Evolutionary conservation across 2,797 vertebrate species (phyloP).

Genomic region (Siniperca obscura): DNA sequence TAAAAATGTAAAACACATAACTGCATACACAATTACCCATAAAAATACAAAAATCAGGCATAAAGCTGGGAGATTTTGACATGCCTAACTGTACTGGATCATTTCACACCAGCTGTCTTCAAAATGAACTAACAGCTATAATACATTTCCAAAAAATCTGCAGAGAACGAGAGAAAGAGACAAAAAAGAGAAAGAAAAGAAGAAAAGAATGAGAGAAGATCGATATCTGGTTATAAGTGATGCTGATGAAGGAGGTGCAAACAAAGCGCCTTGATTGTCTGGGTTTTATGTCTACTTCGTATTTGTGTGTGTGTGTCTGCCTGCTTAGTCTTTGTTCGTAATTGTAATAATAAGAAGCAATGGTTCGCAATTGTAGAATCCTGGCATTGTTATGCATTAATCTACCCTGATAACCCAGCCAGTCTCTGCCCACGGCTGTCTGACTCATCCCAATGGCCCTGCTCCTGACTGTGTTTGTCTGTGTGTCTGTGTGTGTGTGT

Average conservation of each 20-base stretch:
- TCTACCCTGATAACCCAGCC: slow-evolving; percentile 75
- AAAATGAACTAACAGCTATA: slow-evolving; percentile 33
- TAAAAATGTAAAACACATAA: slow-evolving; percentile 42
- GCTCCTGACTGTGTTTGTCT: slow-evolving; percentile 50
- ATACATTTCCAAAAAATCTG: slow-evolving; percentile 2
- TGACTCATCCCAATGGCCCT: slow-evolving; percentile 76
- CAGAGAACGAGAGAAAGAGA: background rate
- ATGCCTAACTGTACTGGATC: background rate
- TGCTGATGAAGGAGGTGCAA: slow-evolving; percentile 51
- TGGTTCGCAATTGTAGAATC: slow-evolving; percentile 45
- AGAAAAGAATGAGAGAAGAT: slow-evolving; percentile 7
- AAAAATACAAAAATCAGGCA: background rate
- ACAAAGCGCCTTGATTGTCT: slow-evolving; percentile 59
- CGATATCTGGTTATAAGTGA: slow-evolving; percentile 17
- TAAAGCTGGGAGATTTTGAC: slow-evolving; percentile 23
- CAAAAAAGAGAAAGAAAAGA: slow-evolving; percentile 9
- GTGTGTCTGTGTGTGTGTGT: slow-evolving; percentile 26
- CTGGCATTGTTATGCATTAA: slow-evolving; percentile 58
- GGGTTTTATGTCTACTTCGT: slow-evolving; percentile 41
- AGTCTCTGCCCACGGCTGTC: slow-evolving; percentile 72
- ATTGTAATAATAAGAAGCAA: slow-evolving; percentile 44
- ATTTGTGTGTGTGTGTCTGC: slow-evolving; percentile 27
- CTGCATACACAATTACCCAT: background rate
- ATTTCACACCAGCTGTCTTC: slow-evolving; percentile 39
- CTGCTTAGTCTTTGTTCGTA: slow-evolving; percentile 47